phyloP scores from a whole-genome alignment of 2,113 vertebrate species.

The Myiopsitta monachus region DNA sequence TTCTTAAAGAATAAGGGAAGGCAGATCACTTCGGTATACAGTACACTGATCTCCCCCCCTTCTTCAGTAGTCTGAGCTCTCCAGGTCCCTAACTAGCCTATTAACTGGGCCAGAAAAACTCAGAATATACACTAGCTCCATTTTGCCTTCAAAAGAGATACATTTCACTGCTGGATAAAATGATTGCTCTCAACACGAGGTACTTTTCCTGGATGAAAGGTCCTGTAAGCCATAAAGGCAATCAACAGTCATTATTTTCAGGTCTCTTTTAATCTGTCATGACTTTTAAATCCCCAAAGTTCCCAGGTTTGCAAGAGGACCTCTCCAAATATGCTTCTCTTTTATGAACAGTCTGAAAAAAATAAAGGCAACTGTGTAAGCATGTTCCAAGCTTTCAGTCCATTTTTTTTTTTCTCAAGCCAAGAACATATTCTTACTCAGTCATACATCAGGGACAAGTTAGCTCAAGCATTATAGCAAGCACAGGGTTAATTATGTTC shows the following conservation, averaged over 20 bases:
- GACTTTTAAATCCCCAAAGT: not conserved
- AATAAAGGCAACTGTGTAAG: not conserved
- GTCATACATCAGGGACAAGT: not conserved
- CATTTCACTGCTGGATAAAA: not conserved
- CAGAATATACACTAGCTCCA: not conserved
- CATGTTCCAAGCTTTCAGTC: not conserved
- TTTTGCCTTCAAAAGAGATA: not conserved
- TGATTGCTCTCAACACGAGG: not conserved
- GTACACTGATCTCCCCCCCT: not conserved
- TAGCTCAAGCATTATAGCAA: not conserved
- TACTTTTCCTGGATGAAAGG: not conserved
- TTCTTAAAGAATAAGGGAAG: not conserved
- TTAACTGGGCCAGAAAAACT: not conserved
- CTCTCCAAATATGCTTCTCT: not conserved
- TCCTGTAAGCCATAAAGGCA: not conserved
- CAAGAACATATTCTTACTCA: not conserved
- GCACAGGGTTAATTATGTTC: not conserved
- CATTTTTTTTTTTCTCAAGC: not conserved
- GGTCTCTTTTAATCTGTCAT: not conserved
- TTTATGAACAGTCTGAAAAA: not conserved
- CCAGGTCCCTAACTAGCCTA: not conserved
- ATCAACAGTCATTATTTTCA: not conserved
- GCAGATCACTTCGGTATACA: not conserved
- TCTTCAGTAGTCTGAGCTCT: not conserved
- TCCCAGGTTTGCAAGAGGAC: not conserved